Conservation (phyloP, 64 coral and sea anemone genomes). For the Montipora efflorescens region DNA sequence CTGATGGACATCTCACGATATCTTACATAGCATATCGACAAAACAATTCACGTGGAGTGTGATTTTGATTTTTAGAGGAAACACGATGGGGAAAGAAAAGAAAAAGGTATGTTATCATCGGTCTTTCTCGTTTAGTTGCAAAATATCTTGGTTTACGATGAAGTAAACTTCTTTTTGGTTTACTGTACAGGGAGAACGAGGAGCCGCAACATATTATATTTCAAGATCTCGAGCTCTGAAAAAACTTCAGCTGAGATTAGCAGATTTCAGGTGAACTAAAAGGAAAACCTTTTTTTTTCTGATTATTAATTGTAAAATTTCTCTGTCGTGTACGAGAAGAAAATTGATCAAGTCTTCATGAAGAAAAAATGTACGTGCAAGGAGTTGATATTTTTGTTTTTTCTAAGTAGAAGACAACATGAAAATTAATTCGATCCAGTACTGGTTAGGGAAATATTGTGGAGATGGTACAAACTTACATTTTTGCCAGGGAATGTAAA, state of each 20-base stretch:
- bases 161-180: not conserved
- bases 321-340: no score
- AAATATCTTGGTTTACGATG: not conserved
- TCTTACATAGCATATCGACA: not conserved
- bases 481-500: no score
- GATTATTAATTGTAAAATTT: no score
- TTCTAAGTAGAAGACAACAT: no score
- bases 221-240: constrained; percentile 93
- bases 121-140: not conserved
- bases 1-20: not conserved
- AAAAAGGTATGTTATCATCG: constrained; percentile 63
- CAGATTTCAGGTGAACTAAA: constrained; percentile 86
- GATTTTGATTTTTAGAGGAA: no score
- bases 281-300: not conserved
- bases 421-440: no score
- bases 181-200: constrained; percentile 87
- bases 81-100: constrained; percentile 68
- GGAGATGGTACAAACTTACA: no score
- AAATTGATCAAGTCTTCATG: no score
- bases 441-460: no score
- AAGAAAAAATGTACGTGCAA: no score
- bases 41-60: constrained; percentile 53
- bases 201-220: constrained; percentile 82
- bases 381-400: no score
- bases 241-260: constrained; percentile 95